These are phyloP conservation scores for Papilio polyxenes DNA, from an alignment of 1,140 invertebrate genomes.

Conservation along the genomic window DNA sequence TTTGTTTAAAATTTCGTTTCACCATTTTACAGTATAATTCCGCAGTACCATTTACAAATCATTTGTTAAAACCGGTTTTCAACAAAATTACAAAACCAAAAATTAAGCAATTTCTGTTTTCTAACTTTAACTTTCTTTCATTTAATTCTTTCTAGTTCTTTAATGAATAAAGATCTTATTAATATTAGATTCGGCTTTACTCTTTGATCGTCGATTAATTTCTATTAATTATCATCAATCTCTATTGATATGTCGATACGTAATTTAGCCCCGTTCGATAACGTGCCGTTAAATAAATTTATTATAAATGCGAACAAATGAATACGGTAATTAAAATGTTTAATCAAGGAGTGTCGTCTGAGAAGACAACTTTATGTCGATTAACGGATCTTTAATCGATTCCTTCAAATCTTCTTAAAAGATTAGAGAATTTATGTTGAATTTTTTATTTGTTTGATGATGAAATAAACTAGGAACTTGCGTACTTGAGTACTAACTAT, in stretches of 20 bases:
- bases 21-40: not conserved
- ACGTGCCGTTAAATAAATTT: constrained; percentile 24
- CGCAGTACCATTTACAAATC: not conserved
- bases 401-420: not conserved
- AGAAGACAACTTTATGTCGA: not conserved
- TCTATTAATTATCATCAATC: constrained; percentile 14
- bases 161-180: not conserved
- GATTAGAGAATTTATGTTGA: not conserved
- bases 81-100: not conserved
- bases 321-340: constrained; percentile 29
- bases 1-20: not conserved
- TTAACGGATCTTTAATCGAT: not conserved
- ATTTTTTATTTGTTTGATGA: not conserved
- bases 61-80: not conserved
- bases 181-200: not conserved
- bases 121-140: not conserved
- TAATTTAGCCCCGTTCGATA: constrained; percentile 10
- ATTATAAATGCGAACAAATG: constrained; percentile 7
- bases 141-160: not conserved
- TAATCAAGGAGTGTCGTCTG: not conserved
- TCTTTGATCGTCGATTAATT: constrained; percentile 15
- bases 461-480: too few relatives aligned
- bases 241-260: constrained; percentile 28
- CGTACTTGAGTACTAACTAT: not conserved
- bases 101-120: not conserved